Evolutionary conservation across 2,113 vertebrate species (phyloP).

Genomic region (Chlorodrepanis virens): DNA sequence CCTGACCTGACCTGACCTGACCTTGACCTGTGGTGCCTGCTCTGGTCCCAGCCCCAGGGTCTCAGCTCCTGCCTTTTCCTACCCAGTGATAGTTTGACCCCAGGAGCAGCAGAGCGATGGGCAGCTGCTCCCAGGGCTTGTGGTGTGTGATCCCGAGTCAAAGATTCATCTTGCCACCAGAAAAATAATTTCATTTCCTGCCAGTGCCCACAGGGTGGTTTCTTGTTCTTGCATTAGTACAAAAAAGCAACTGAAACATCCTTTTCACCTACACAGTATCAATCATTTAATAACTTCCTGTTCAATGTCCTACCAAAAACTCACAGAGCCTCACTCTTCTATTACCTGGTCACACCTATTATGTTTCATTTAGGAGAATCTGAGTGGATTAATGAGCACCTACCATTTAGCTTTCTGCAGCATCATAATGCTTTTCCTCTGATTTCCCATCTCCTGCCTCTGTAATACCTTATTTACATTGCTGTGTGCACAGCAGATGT

Average conservation of each 20-base stretch:
- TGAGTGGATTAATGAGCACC: not conserved
- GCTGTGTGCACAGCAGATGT: not conserved
- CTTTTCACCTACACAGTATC: not conserved
- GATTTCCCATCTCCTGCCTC: not conserved
- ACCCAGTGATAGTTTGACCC: not conserved
- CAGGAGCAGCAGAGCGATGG: fast-evolving
- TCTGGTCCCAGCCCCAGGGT: not conserved
- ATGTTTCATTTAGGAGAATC: not conserved
- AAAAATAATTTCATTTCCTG: not conserved
- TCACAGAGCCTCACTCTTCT: not conserved
- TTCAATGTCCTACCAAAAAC: not conserved
- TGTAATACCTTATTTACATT: not conserved
- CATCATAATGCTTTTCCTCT: not conserved
- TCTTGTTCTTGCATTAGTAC: not conserved
- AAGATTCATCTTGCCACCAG: not conserved
- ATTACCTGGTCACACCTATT: not conserved
- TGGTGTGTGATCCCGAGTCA: not conserved
- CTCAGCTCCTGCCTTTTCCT: not conserved
- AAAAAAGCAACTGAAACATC: not conserved
- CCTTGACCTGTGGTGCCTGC: not conserved
- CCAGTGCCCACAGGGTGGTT: not conserved
- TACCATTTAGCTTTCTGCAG: not conserved
- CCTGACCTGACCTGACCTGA: too few relatives aligned
- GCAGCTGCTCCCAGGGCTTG: not conserved
- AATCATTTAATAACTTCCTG: not conserved